Percentiles rank a stretch among this genome's conserved stretches.
These are phyloP conservation scores for Rhinatrema bivittatum DNA, from an alignment of 2,797 vertebrate species.

Conservation along the genomic window DNA sequence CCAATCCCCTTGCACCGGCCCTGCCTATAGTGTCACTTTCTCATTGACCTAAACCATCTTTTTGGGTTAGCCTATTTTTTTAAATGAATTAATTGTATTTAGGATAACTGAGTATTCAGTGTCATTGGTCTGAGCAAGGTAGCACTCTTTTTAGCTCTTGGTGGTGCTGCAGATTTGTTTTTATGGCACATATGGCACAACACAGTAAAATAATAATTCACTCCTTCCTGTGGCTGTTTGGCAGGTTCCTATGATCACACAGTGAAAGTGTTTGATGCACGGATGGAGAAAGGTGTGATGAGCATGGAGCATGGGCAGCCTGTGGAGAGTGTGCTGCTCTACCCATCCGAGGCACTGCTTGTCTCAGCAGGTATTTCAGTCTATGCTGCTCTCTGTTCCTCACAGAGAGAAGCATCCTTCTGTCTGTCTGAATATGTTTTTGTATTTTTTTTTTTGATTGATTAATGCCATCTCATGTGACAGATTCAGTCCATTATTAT, in stretches of 20 bases:
- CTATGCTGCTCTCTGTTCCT: background rate
- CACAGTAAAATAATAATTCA: too few relatives aligned
- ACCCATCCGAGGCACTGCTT: conserved; percentile 87
- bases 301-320: conserved; percentile 89
- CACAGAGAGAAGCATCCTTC: background rate
- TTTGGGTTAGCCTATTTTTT: too few relatives aligned
- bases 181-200: too few relatives aligned
- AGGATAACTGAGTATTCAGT: too few relatives aligned
- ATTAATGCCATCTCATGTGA: background rate
- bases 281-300: conserved; percentile 74
- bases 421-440: background rate
- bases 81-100: too few relatives aligned
- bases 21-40: too few relatives aligned
- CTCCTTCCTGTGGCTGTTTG: too few relatives aligned
- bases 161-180: too few relatives aligned
- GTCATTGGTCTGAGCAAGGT: too few relatives aligned
- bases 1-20: too few relatives aligned
- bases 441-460: background rate
- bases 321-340: conserved; percentile 88
- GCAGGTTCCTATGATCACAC: conserved; percentile 95
- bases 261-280: conserved; percentile 84
- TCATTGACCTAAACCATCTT: too few relatives aligned
- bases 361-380: conserved; percentile 79
- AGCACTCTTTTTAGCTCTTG: too few relatives aligned
- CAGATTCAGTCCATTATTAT: background rate